phyloP scores from a whole-genome alignment of 2,888 invertebrate species.

The Tachina grossa region DNA sequence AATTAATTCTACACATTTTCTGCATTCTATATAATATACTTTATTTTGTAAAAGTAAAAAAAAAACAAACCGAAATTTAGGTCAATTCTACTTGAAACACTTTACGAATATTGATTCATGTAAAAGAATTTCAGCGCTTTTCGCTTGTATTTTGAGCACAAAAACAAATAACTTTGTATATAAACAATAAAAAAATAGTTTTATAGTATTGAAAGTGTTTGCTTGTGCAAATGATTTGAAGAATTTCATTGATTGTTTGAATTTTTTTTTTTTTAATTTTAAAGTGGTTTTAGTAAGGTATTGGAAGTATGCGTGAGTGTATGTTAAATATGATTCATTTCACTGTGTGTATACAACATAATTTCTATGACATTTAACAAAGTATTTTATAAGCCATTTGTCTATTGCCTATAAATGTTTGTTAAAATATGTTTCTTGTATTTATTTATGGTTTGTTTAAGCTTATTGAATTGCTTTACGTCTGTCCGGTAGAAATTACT shows the following conservation, averaged over 20 bases:
- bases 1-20: conserved; percentile 20
- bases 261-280: neutral
- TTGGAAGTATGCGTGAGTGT: neutral
- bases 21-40: neutral
- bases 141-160: neutral
- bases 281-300: neutral
- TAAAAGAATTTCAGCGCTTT: conserved; percentile 19
- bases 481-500: neutral
- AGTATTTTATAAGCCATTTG: conserved; percentile 38
- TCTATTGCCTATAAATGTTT: conserved; percentile 30
- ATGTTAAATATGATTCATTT: conserved; percentile 49
- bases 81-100: conserved; percentile 58
- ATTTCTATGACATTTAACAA: conserved; percentile 58
- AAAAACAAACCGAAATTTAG: conserved; percentile 42
- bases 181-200: neutral
- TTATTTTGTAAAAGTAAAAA: neutral
- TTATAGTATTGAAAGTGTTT: neutral
- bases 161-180: neutral
- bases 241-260: conserved; percentile 42
- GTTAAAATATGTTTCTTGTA: neutral
- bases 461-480: conserved; percentile 13
- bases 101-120: conserved; percentile 61
- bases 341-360: neutral
- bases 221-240: neutral
- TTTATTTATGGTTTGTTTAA: conserved; percentile 27